Conservation (phyloP, 2,888 invertebrate genomes). For the Quadriops clusia region DNA sequence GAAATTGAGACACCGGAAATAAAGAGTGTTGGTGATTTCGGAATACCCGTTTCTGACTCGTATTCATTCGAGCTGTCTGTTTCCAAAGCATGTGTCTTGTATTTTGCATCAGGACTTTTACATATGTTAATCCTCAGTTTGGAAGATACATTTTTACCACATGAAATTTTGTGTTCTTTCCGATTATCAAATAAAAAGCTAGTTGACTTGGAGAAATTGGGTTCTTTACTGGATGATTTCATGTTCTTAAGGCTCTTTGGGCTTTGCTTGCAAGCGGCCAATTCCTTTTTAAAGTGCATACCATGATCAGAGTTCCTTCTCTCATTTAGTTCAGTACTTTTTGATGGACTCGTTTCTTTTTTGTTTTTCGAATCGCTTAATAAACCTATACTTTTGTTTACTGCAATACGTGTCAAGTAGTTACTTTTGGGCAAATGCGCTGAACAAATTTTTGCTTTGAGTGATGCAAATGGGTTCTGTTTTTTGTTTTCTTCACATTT, state of each 20-base stretch:
- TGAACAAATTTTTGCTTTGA: constrained; percentile 37
- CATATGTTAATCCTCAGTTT: constrained; percentile 34
- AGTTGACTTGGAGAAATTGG: constrained; percentile 33
- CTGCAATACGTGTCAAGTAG: constrained; percentile 34
- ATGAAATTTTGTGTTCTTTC: constrained; percentile 8
- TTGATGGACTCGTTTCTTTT: constrained; percentile 12
- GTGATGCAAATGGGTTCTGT: constrained; percentile 33
- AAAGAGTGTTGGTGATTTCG: constrained; percentile 44
- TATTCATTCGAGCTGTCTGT: constrained; percentile 43
- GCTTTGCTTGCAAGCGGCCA: constrained; percentile 21
- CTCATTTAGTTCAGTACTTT: constrained; percentile 12
- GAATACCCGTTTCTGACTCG: constrained; percentile 46
- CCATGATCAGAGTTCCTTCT: constrained; percentile 21
- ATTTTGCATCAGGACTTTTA: constrained; percentile 26
- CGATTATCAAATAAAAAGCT: constrained; percentile 30
- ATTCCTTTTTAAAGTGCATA: constrained; percentile 19
- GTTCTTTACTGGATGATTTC: constrained; percentile 23
- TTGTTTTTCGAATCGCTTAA: constrained; percentile 23
- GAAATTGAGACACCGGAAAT: constrained; percentile 47
- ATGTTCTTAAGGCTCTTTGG: constrained; percentile 25
- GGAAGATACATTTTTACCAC: constrained; percentile 23
- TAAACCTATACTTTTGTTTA: constrained; percentile 35
- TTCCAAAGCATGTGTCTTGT: constrained; percentile 30
- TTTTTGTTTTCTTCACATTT: constrained; percentile 28
- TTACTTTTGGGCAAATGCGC: constrained; percentile 36